A percentile compares a stretch with the other conserved stretches of the same genome.
These are phyloP conservation scores for Echinops telfairi DNA, from an alignment of 2,113 vertebrate genomes.

Conservation along the genomic window DNA sequence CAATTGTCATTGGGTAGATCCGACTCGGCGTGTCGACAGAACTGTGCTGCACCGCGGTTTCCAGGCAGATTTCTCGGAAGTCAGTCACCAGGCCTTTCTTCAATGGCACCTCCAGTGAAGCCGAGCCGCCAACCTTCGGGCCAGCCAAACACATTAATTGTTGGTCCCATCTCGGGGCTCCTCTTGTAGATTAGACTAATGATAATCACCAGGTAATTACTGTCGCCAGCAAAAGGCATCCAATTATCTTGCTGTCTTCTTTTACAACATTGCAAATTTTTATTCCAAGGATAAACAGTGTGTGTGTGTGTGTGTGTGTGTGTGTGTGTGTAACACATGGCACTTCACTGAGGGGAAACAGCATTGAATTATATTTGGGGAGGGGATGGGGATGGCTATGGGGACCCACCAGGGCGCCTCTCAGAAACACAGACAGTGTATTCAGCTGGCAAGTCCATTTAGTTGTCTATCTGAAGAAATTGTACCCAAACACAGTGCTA, in stretches of 20 bases:
- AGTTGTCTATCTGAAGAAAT: neutral
- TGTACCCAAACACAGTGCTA: neutral
- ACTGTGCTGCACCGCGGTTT: neutral
- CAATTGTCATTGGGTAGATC: neutral
- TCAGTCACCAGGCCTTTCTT: neutral
- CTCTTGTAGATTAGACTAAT: neutral
- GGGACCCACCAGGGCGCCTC: too few species aligned
- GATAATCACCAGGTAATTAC: neutral
- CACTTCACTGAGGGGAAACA: neutral
- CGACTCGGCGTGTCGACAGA: neutral
- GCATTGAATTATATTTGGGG: too few species aligned
- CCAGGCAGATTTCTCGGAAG: neutral
- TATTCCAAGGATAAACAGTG: neutral
- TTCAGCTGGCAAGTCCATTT: neutral
- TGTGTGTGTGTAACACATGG: too few species aligned
- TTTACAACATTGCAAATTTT: neutral
- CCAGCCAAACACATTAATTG: neutral
- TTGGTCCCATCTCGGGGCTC: neutral
- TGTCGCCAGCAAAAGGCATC: neutral
- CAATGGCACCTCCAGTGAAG: neutral
- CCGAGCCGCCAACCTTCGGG: neutral
- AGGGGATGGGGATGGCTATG: too few species aligned
- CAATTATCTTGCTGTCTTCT: slow-evolving; percentile 15
- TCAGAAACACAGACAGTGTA: too few species aligned
- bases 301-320: too few species aligned